phyloP scores from a whole-genome alignment of 2,888 invertebrate genomes.

The Acleris literana region DNA sequence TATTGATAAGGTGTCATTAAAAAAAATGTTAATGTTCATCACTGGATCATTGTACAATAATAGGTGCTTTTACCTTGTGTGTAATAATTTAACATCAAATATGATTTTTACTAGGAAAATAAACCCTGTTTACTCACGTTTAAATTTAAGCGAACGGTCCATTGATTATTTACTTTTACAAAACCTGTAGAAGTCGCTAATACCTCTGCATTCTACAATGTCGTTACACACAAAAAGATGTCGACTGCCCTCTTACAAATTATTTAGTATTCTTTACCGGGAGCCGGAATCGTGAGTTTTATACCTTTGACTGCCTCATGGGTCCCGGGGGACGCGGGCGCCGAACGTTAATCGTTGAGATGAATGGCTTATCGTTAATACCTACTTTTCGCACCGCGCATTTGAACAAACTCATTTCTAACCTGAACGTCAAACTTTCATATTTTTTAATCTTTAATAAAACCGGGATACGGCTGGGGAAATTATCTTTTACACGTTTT shows the following conservation, averaged over 20 bases:
- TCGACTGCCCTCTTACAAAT: constrained; percentile 15
- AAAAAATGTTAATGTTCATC: no score
- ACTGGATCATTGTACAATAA: no score
- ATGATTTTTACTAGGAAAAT: no score
- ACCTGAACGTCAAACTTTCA: constrained; percentile 26
- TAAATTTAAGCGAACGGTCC: no score
- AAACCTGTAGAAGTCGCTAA: neutral
- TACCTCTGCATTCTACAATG: neutral
- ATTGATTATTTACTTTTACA: no score
- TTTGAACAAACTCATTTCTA: constrained; percentile 24
- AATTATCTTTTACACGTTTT: neutral
- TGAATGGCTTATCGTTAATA: constrained; percentile 34
- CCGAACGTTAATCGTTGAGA: constrained; percentile 31
- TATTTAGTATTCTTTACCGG: constrained; percentile 34
- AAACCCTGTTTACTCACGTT: no score
- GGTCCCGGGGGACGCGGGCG: constrained; percentile 26
- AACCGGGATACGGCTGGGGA: constrained; percentile 5
- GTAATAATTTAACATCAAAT: no score
- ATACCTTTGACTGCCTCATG: constrained; percentile 28
- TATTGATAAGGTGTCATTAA: no score
- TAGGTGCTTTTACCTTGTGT: no score
- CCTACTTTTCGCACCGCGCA: constrained; percentile 28
- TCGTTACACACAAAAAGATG: neutral
- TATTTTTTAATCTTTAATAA: constrained; percentile 23
- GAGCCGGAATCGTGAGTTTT: constrained; percentile 25